Base-by-base conservation (phyloP, 2,113 vertebrate genomes). In the Podarcis raffonei region DNA sequence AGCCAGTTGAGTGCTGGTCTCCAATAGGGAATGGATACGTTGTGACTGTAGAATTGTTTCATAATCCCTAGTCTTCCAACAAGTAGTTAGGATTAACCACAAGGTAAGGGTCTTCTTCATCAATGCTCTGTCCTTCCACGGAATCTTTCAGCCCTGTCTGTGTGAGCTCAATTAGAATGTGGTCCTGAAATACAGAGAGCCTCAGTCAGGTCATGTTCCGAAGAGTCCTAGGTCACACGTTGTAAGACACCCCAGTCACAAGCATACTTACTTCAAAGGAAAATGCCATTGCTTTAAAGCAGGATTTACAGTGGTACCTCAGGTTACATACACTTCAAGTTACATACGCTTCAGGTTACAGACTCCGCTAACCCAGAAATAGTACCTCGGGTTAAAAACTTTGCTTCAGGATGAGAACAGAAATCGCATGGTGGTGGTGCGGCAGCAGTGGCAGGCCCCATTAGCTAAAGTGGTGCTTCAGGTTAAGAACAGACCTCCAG, bases 51-150 rank as follows among this genome's bases (percentile, higher is more conserved):
- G 79, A 8, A 35, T 30, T 72, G 74, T 80, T 78, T 89, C 86
- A 48, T 89, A 39, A 48, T 37, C 35, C 48, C 94, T 95, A 99
- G 92, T 99, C 99, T 89, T 99, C 99, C 88, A 99, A 96, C 65
- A 96, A 94, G 94, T 99, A 99, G 96, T 99, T 99, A 30, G 99
- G 99, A 93, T 99, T 99, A 90, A 99, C 99, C 1, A 99, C 99
- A 89, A 99, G 94, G 83, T 98, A 98, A 0, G 96, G 97, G 30
- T 99, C 98, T 76, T 99, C 98, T 76, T 98, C 96, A 20, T 97
- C 97, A 22, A 95, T 96, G 87, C 87, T 95, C 85, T 96, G 95
- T 57, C 96, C 86, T 78, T 98, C 97, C 0, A 91, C 92, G 3
- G 98, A 97, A 71, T 98, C 97, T 92, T 96, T 98, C 92, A 99